Percentiles rank a stretch among this genome's conserved stretches.
These are phyloP conservation scores for Dasysyrphus albostriatus DNA, from an alignment of 2,888 invertebrate genomes.

Conservation along the genomic window DNA sequence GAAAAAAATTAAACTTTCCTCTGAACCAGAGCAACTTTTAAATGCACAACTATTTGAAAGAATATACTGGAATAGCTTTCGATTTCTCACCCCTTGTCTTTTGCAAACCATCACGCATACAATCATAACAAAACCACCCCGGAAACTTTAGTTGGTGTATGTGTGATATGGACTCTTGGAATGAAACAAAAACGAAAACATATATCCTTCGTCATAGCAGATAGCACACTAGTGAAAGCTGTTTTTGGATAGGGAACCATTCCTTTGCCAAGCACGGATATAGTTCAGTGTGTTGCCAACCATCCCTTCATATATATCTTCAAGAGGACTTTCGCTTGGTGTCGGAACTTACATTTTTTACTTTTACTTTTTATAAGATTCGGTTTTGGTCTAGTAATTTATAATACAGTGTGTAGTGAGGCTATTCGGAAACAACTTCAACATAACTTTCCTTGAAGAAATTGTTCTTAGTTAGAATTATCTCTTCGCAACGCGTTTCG, in stretches of 20 bases:
- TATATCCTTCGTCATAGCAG: slow-evolving; percentile 38
- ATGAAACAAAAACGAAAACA: slow-evolving; percentile 39
- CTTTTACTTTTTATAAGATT: slow-evolving; percentile 71
- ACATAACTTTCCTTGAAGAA: neutral
- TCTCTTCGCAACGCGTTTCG: too few relatives aligned
- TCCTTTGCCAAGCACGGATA: slow-evolving; percentile 80
- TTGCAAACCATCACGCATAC: slow-evolving; percentile 42
- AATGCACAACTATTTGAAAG: slow-evolving; percentile 24
- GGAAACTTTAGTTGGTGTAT: slow-evolving; percentile 43
- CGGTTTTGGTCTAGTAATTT: slow-evolving; percentile 11
- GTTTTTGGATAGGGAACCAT: slow-evolving; percentile 76
- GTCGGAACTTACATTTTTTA: slow-evolving; percentile 64
- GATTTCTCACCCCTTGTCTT: slow-evolving; percentile 63
- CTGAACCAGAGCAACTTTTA: neutral
- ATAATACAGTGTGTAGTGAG: slow-evolving; percentile 17
- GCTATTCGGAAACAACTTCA: neutral
- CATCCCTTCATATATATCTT: slow-evolving; percentile 74
- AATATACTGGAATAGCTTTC: slow-evolving; percentile 3
- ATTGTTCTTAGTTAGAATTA: neutral
- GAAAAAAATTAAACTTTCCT: neutral
- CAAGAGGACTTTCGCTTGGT: slow-evolving; percentile 66
- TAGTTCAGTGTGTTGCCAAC: slow-evolving; percentile 80
- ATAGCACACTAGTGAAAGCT: slow-evolving; percentile 53
- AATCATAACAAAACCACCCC: slow-evolving; percentile 49
- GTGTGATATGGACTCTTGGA: slow-evolving; percentile 41